Conservation (phyloP, 2,113 vertebrate species). For the Ptyas mucosa region DNA sequence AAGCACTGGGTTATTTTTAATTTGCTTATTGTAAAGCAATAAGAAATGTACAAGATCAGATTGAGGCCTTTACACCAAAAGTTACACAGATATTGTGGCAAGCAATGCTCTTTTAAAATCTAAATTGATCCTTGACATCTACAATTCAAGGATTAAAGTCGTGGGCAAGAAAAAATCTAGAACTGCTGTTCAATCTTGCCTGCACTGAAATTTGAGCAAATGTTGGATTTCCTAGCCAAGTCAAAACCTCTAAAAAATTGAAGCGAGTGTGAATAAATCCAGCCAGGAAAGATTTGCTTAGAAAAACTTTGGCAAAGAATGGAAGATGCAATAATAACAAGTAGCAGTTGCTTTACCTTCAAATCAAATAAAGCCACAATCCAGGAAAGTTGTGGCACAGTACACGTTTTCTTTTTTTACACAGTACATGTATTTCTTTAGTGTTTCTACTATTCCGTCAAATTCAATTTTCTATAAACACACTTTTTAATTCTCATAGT, state of each 20-base stretch:
- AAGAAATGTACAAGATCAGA: background rate
- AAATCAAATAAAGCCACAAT: background rate
- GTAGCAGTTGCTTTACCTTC: background rate
- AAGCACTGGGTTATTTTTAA: background rate
- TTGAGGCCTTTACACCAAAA: background rate
- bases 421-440: background rate
- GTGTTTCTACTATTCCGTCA: background rate
- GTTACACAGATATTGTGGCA: background rate
- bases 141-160: background rate
- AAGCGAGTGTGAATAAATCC: conserved; percentile 1
- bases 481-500: background rate
- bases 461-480: background rate
- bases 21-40: background rate
- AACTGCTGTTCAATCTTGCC: background rate
- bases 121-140: background rate
- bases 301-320: background rate
- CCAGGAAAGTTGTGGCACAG: background rate
- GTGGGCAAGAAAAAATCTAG: background rate
- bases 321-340: background rate
- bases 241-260: background rate
- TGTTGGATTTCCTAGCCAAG: background rate
- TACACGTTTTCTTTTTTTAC: background rate
- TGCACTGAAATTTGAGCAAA: background rate
- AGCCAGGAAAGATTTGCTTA: background rate
- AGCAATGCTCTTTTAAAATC: background rate